Conservation (phyloP, 1,140 invertebrate genomes). For the Nylanderia fulva region DNA sequence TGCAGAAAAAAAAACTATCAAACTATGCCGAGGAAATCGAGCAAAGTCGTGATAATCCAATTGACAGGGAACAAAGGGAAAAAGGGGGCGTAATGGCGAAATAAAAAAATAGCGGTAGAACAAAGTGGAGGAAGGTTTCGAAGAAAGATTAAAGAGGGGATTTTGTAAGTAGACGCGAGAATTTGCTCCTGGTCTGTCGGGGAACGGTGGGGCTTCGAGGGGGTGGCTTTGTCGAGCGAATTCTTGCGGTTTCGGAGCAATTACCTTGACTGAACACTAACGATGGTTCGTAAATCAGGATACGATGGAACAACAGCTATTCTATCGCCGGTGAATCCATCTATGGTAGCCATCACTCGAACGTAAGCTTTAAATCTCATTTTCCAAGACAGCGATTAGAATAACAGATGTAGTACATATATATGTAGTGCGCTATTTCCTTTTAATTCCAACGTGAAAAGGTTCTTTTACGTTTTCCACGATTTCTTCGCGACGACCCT, state of each 20-base stretch:
- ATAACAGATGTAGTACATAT: neutral
- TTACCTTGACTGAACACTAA: constrained; percentile 65
- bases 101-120: constrained; percentile 60
- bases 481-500: neutral
- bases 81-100: constrained; percentile 47
- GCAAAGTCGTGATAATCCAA: constrained; percentile 52
- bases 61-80: constrained; percentile 28
- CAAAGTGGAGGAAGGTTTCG: constrained; percentile 39
- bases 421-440: neutral
- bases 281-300: constrained; percentile 61
- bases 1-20: neutral
- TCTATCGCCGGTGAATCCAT: neutral
- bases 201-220: neutral
- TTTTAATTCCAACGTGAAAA: neutral
- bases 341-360: neutral
- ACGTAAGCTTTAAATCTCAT: neutral
- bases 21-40: constrained; percentile 16
- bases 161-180: constrained; percentile 64
- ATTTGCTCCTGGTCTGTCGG: constrained; percentile 48
- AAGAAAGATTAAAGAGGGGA: constrained; percentile 69
- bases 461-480: neutral
- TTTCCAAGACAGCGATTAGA: neutral
- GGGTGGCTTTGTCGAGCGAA: constrained; percentile 52
- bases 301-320: constrained; percentile 7
- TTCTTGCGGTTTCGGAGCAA: constrained; percentile 63